Percentiles rank a stretch among this genome's conserved stretches.
These are phyloP conservation scores for Chironomus tentans DNA, from an alignment of 2,888 invertebrate genomes.

Conservation along the genomic window DNA sequence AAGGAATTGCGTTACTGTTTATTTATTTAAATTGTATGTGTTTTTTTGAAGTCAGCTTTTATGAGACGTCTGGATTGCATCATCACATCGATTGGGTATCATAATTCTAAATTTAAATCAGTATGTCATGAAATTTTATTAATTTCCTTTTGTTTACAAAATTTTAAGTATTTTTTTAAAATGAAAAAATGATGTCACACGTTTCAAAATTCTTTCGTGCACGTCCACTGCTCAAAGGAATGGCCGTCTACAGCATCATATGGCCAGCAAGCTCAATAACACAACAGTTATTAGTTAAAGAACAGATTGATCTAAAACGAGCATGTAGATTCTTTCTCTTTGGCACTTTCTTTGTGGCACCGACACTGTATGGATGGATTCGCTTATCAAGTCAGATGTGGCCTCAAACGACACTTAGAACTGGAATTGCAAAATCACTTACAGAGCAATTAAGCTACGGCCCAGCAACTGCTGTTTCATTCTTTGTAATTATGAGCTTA, in stretches of 20 bases:
- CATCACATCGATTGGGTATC: no score
- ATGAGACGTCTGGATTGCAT: no score
- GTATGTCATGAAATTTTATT: no score
- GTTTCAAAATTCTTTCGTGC: constrained; percentile 17
- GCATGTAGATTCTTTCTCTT: constrained; percentile 65
- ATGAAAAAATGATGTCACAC: background rate
- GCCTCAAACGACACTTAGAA: constrained; percentile 60
- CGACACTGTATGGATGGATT: constrained; percentile 66
- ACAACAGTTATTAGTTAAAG: constrained; percentile 61
- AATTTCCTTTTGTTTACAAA: no score
- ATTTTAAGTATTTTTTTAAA: no score
- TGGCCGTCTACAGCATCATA: constrained; percentile 60
- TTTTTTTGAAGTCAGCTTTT: no score
- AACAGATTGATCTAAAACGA: constrained; percentile 57
- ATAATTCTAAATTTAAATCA: no score
- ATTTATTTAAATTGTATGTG: no score
- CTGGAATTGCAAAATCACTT: constrained; percentile 55
- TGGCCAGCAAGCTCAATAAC: constrained; percentile 66
- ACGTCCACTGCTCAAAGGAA: constrained; percentile 43
- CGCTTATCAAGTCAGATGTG: constrained; percentile 58
- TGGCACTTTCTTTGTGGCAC: constrained; percentile 74
- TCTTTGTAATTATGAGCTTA: constrained; percentile 67
- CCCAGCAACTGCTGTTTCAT: constrained; percentile 65
- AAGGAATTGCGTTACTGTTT: no score
- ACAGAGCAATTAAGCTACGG: constrained; percentile 68